These are phyloP conservation scores for Cybosia mesomella DNA, from an alignment of 2,888 invertebrate species.

Conservation along the genomic window DNA sequence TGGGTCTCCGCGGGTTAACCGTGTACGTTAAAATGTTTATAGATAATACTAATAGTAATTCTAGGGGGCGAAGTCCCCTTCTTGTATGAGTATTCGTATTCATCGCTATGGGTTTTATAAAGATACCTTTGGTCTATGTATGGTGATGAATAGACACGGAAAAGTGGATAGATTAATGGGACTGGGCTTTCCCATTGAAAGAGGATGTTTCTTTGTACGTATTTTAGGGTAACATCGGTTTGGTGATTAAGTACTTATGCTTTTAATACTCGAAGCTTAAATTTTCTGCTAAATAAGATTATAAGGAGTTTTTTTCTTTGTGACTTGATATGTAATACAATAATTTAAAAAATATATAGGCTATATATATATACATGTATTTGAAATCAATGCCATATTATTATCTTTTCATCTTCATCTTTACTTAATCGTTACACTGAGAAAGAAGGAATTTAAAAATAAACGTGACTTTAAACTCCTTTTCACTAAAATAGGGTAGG, in stretches of 20 bases:
- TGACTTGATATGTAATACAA: not conserved
- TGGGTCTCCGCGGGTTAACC: slow-evolving; percentile 85
- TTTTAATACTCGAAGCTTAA: slow-evolving; percentile 26
- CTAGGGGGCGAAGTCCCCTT: slow-evolving; percentile 69
- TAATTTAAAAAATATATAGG: not conserved
- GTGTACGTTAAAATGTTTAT: slow-evolving; percentile 85
- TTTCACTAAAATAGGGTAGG: too few relatives aligned
- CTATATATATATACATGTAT: not conserved
- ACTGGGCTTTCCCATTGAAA: slow-evolving; percentile 52
- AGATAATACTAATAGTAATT: slow-evolving; percentile 85
- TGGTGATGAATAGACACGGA: slow-evolving; percentile 67
- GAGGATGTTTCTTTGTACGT: slow-evolving; percentile 49
- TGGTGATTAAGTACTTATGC: slow-evolving; percentile 47
- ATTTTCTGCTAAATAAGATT: slow-evolving; percentile 33
- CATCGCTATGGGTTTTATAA: slow-evolving; percentile 76
- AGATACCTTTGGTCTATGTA: slow-evolving; percentile 66
- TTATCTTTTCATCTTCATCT: too few relatives aligned
- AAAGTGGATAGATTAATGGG: slow-evolving; percentile 60
- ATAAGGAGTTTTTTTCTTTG: slow-evolving; percentile 9
- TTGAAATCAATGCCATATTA: not conserved
- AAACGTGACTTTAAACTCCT: too few relatives aligned
- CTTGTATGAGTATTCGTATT: slow-evolving; percentile 77
- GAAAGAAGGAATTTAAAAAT: too few relatives aligned
- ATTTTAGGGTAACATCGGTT: slow-evolving; percentile 51
- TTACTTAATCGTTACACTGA: not conserved